Percentiles rank a stretch among this genome's conserved stretches.
Conservation (phyloP, 2,113 vertebrate genomes). For the Pungitius pungitius region DNA sequence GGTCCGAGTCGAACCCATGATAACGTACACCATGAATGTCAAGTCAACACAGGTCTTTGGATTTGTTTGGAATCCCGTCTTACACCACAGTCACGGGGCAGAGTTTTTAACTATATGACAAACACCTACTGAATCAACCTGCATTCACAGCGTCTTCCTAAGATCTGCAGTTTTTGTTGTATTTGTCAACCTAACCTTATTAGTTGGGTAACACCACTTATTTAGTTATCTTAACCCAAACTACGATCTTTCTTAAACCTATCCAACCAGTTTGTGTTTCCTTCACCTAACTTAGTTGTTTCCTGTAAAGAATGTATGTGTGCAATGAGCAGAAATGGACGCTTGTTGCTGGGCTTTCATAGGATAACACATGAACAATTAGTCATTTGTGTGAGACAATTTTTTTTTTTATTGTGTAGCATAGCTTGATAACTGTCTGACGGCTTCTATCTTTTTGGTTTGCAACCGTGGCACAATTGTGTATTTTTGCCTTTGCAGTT, state of each 20-base stretch:
- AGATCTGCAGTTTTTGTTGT: not conserved
- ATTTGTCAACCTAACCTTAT: not conserved
- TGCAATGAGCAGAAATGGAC: not conserved
- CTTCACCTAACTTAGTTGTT: not conserved
- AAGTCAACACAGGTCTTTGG: not conserved
- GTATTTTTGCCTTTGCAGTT: not conserved
- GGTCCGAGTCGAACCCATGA: not conserved
- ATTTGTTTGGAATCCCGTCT: not conserved
- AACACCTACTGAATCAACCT: not conserved
- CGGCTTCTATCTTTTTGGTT: not conserved
- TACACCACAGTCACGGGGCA: too few relatives aligned
- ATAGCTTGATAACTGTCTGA: not conserved
- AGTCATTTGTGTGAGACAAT: too few relatives aligned
- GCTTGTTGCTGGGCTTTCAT: not conserved
- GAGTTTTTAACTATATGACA: not conserved
- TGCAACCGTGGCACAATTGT: too few relatives aligned
- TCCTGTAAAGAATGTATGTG: not conserved
- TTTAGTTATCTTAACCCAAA: not conserved
- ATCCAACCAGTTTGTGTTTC: not conserved
- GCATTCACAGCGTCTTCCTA: not conserved
- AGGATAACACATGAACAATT: too few relatives aligned
- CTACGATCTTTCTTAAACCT: not conserved
- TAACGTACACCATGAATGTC: not conserved
- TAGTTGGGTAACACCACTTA: not conserved
- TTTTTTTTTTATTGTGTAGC: not conserved